These are phyloP conservation scores for Phenganax stokvisi DNA, from an alignment of 92 coral and sea anemone genomes.

Conservation along the genomic window DNA sequence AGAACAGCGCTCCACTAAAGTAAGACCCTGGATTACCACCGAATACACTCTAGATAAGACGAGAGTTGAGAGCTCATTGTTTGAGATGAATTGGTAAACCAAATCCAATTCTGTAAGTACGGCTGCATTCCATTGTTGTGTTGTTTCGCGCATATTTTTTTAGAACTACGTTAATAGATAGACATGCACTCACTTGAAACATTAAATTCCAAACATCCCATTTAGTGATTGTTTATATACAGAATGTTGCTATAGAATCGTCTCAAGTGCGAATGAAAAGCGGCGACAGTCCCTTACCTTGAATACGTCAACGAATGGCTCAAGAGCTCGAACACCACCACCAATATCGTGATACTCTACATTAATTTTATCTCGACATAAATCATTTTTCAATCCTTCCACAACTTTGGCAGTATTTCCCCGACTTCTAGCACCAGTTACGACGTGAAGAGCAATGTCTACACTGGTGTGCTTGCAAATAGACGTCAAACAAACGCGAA, in stretches of 20 bases:
- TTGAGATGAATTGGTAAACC: background rate
- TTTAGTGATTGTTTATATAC: no score
- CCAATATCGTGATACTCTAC: conserved; percentile 58
- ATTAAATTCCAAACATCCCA: no score
- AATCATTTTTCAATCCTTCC: conserved; percentile 25
- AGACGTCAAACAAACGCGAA: conserved; percentile 57
- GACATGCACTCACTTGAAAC: no score
- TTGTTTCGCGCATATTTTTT: no score
- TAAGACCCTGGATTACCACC: conserved; percentile 52
- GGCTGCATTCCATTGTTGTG: no score
- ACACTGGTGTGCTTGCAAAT: conserved; percentile 58
- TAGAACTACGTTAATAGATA: no score
- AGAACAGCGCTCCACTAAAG: conserved; percentile 69
- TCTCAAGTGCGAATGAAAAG: no score
- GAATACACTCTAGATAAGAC: conserved; percentile 54
- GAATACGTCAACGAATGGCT: conserved; percentile 48
- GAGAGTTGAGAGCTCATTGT: background rate
- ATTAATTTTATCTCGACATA: conserved; percentile 44
- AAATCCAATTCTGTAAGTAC: no score
- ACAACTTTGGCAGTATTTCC: conserved; percentile 45
- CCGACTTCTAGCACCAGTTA: conserved; percentile 55
- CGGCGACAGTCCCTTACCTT: conserved; percentile 47
- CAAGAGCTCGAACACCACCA: conserved; percentile 46
- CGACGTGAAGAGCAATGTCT: conserved; percentile 54
- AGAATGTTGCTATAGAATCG: background rate